These are phyloP conservation scores for Chaetura pelagica DNA, from an alignment of 2,113 vertebrate species.

Conservation along the genomic window DNA sequence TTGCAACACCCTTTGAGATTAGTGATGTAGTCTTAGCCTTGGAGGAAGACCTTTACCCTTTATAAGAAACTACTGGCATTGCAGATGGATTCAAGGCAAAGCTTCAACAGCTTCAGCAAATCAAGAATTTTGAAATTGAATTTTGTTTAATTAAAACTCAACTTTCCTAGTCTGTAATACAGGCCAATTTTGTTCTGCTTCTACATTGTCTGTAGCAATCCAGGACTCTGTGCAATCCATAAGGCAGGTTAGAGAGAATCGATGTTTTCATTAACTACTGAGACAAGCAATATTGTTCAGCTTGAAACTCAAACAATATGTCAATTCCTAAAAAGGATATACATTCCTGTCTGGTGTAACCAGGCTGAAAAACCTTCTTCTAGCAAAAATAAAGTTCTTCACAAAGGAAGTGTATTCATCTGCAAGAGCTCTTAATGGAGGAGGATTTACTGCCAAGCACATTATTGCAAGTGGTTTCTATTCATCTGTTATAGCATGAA, in stretches of 20 bases:
- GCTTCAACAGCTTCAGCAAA: background rate
- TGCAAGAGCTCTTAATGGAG: background rate
- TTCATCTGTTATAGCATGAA: background rate
- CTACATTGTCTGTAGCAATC: background rate
- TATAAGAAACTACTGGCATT: background rate
- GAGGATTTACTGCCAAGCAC: background rate
- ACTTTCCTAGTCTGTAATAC: background rate
- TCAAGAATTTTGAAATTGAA: background rate
- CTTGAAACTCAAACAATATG: background rate
- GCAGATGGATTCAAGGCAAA: background rate
- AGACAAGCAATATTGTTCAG: background rate
- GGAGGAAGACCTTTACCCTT: background rate
- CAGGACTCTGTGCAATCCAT: background rate
- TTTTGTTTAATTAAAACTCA: background rate
- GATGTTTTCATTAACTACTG: background rate
- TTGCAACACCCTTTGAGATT: background rate
- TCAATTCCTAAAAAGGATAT: background rate
- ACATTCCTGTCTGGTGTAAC: background rate
- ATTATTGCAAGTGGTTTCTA: fast-evolving
- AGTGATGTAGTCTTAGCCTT: fast-evolving
- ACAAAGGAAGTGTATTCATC: background rate
- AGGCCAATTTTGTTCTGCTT: background rate
- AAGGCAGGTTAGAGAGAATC: background rate
- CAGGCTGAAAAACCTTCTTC: background rate
- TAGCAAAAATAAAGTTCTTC: background rate